These are phyloP conservation scores for Furnarius figulus DNA, from an alignment of 2,113 vertebrate species.

Conservation along the genomic window DNA sequence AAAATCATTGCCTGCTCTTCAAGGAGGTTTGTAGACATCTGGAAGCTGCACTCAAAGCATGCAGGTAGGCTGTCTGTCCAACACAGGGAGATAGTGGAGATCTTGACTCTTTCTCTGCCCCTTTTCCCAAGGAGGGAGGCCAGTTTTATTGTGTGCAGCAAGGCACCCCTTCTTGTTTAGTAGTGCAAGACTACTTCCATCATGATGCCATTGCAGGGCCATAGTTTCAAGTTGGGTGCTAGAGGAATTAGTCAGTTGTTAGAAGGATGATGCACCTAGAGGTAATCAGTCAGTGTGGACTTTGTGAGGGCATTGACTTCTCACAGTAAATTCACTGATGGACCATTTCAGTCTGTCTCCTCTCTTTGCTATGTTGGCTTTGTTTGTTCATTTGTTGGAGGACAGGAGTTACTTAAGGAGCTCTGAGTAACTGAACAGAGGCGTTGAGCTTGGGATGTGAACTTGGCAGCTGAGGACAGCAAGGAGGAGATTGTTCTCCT, in stretches of 20 bases:
- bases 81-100: accelerated
- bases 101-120: background rate
- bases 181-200: background rate
- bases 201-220: accelerated
- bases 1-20: background rate
- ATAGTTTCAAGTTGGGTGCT: background rate
- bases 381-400: background rate
- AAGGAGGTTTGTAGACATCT: background rate
- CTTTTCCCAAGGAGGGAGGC: background rate
- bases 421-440: background rate
- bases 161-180: background rate
- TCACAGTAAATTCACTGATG: background rate
- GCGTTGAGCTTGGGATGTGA: background rate
- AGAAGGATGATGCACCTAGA: background rate
- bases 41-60: background rate
- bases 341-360: background rate
- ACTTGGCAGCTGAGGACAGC: background rate
- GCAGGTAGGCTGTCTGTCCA: background rate
- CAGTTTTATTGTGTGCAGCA: background rate
- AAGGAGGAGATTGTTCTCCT: background rate
- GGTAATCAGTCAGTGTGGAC: background rate
- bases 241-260: background rate
- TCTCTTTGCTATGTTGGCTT: background rate
- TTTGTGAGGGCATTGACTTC: background rate
- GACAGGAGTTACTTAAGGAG: background rate